Base-by-base conservation (phyloP, 2,797 vertebrate genomes). In the Alauda arvensis region DNA sequence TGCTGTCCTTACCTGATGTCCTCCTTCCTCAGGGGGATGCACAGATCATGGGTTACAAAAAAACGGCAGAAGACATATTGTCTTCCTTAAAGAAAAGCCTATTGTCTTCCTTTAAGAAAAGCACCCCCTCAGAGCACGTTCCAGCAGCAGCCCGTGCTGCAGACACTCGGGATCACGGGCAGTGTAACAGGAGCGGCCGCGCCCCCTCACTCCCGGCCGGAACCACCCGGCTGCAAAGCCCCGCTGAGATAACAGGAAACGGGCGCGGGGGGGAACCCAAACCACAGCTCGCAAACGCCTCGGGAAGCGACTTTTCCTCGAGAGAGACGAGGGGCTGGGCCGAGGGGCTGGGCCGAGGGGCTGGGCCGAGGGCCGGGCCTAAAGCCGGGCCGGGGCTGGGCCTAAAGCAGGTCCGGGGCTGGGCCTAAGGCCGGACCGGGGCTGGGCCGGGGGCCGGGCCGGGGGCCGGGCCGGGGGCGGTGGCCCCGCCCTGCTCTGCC, bases 41-140 rank as follows among this genome's bases (percentile, higher is more conserved):
- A 39, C 25, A 23, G 60, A 26, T 56, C 26, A 33, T 2, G 14
- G 6, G 4, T 4, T 18, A 51, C 28, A 29, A 23, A 31, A 57
- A 45, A 18, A 4, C 0, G 11, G 11, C 3, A 11, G 12, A 3
- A 18, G 33, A 49, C 37, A 63, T 16, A 57, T 0, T 10, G n/a
- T 3, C 33, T 52, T 40, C 33, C 40, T 63, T 29, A 52, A 12
- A 37, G 28, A 39, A 42, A 57, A 7, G 6, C 46, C 40, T 26
- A 43, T 1, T 17, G 37, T 6, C 24, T 61, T 52, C 26, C 33
- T 45, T 29, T 60, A 11, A n/a, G 33, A 33, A 33, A 51, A 7
- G 5, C 29, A 8, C 6, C 37, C 16, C 7, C 18, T 18, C 1
- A 28, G 14, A 49, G 43, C 33, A 15, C n/a, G 4, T 10, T 39